Evolutionary conservation across 1,140 invertebrate genomes (phyloP).

Genomic region (Cepaea nemoralis): DNA sequence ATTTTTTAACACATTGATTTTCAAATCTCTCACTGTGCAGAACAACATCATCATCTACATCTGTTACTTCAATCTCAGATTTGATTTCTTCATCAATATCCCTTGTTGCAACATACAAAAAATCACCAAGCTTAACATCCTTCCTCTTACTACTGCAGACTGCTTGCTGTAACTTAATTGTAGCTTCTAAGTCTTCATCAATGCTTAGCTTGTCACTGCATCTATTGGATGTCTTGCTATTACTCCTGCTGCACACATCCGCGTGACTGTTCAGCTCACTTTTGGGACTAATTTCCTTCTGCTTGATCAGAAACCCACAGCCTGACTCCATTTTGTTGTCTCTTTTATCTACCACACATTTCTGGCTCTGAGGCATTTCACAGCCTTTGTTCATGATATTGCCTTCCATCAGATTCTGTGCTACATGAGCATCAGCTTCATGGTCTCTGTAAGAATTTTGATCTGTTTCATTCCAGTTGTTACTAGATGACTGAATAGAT

Average conservation of each 20-base stretch:
- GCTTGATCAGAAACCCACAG: neutral
- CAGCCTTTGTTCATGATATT: neutral
- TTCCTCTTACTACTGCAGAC: neutral
- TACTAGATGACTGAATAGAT: no score
- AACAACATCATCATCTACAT: neutral
- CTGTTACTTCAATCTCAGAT: neutral
- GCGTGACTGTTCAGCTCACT: neutral
- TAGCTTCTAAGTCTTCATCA: neutral
- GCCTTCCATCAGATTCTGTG: no score
- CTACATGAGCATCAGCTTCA: no score
- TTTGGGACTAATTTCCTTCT: neutral
- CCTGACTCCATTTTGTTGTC: neutral
- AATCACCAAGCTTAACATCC: neutral
- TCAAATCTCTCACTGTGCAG: neutral
- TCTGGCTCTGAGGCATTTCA: neutral
- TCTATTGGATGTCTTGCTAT: neutral
- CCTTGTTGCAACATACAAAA: neutral
- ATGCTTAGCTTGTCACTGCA: neutral
- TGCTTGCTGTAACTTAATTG: neutral
- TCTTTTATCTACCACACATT: neutral
- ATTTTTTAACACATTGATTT: neutral
- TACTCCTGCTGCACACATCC: neutral
- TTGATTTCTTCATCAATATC: neutral
- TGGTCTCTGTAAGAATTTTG: no score
- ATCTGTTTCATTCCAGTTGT: no score